Base-by-base conservation (phyloP, 2,888 invertebrate species). In the Argyresthia albistria region DNA sequence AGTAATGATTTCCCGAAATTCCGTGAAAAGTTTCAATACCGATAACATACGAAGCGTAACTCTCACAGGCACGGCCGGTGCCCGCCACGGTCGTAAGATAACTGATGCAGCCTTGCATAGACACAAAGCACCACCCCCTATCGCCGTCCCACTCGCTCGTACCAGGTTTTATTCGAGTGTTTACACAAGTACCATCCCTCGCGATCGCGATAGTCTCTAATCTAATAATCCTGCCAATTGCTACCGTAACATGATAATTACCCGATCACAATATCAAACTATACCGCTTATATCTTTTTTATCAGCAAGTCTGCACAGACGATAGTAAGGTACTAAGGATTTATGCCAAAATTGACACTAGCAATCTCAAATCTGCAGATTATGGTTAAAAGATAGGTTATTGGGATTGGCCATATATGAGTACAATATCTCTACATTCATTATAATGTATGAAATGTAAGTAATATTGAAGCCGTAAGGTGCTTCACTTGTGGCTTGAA, bases 11-110 rank as follows among this genome's bases (percentile, higher is more conserved):
- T 74, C 66, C 66, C 72, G 73, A 73, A 71, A 70, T 71, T 62
- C 75, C 86, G 86, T 75, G 75, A 84, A 86, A 86, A 86, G 86
- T 86, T 86, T 83, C 45, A 43, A 12, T 35, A 16, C 63, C 61
- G 62, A 62, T 67, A 67, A 62, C 61, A 58, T 64, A 58, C 55
- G 54, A 50, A 37, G 43, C 16, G 54, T 54, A 58, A 55, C 50
- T 43, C 39, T 62, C 63, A 62, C 70, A 2, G 60, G 46, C 39
- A 52, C 80, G 69, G 69, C 83, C 73, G 61, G 55, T 58, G 55
- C 55, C 58, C 56, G 49, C 64, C 64, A 59, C 61, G 66, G 61
- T 67, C 67, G 57, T 59, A 59, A 65, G 69, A 70, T 69, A 68
- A 86, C 86, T 84, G 72, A 67, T 70, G 71, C 69, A 72, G 60